A percentile compares a stretch with the other conserved stretches of the same genome.
Conservation (phyloP, 2,797 vertebrate species). For the Fringilla coelebs region DNA sequence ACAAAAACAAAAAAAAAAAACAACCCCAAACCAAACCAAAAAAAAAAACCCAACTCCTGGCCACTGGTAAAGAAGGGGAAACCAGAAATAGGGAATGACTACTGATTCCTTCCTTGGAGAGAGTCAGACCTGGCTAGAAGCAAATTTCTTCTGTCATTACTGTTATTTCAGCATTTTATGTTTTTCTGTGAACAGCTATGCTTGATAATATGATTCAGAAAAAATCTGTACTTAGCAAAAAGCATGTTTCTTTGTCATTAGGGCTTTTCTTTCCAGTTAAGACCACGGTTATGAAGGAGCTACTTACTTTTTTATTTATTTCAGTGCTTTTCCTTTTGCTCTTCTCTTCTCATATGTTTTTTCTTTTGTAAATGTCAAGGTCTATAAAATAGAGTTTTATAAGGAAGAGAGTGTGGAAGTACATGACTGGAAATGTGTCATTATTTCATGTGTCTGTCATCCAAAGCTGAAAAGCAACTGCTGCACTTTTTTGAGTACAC, state of each 20-base stretch:
- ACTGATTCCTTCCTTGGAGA: neutral
- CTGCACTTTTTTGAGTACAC: neutral
- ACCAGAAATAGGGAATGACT: neutral
- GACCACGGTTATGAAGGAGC: neutral
- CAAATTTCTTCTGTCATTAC: conserved; percentile 26
- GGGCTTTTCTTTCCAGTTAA: conserved; percentile 5
- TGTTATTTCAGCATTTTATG: conserved; percentile 53
- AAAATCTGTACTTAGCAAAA: conserved; percentile 54
- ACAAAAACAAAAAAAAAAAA: neutral
- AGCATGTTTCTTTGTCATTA: conserved; percentile 52
- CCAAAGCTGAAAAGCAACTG: neutral
- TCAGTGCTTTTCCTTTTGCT: neutral
- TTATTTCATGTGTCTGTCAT: neutral
- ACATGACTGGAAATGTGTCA: neutral
- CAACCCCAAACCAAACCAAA: neutral
- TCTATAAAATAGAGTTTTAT: neutral
- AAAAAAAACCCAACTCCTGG: neutral
- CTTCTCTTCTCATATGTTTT: neutral
- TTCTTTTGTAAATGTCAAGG: neutral
- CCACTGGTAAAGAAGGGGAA: neutral
- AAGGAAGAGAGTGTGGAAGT: neutral
- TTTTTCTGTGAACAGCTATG: conserved; percentile 28
- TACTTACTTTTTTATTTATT: neutral
- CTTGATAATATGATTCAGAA: conserved; percentile 36
- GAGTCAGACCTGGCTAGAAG: neutral